Conservation (phyloP, 2,888 invertebrate genomes). For the Cantharis rufa region DNA sequence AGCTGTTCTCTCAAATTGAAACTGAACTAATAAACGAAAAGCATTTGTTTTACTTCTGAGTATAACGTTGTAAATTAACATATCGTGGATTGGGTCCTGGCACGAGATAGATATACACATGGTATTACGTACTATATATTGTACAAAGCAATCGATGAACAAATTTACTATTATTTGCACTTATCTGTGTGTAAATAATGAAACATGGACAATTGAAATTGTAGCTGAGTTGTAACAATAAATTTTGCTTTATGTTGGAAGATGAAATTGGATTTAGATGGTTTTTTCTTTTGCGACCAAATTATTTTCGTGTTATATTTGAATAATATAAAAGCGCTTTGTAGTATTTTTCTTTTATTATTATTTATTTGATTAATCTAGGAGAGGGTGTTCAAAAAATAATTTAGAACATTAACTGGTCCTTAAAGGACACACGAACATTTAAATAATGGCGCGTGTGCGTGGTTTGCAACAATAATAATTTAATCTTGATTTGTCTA, state of each 20-base stretch:
- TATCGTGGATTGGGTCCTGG: background rate
- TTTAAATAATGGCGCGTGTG: background rate
- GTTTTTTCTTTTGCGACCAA: background rate
- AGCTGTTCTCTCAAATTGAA: slow-evolving; percentile 35
- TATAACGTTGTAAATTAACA: slow-evolving; percentile 24
- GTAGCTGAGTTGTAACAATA: background rate
- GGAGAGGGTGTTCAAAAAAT: background rate
- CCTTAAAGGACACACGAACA: background rate
- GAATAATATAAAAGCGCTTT: background rate
- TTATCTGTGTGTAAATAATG: slow-evolving; percentile 10
- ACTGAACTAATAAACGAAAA: slow-evolving; percentile 33
- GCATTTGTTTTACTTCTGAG: slow-evolving; percentile 29
- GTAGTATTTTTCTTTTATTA: background rate
- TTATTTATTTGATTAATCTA: background rate
- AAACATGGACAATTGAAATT: slow-evolving; percentile 1
- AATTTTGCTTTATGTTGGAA: background rate
- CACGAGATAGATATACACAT: slow-evolving; percentile 2
- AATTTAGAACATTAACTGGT: background rate
- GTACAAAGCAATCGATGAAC: slow-evolving; percentile 2
- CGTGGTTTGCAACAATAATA: background rate
- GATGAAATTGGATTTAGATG: slow-evolving; percentile 1
- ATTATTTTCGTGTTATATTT: background rate
- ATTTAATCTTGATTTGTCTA: background rate
- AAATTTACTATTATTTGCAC: slow-evolving; percentile 10
- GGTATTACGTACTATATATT: background rate